Conservation (phyloP, 2,888 invertebrate species). For the Hemaris fuciformis region DNA sequence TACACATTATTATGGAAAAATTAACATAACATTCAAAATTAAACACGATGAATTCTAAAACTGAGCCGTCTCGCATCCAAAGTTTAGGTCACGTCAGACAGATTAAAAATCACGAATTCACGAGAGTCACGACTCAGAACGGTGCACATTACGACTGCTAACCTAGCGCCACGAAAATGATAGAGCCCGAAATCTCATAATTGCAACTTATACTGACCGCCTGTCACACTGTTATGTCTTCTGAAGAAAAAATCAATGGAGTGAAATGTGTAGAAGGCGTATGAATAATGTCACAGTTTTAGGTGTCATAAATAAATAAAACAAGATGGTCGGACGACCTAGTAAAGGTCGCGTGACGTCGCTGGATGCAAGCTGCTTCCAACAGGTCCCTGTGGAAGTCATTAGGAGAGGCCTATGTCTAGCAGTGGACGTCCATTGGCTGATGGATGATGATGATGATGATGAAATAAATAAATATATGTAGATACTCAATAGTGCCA, state of each 20-base stretch:
- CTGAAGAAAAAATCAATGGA: background rate
- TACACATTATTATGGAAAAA: no score
- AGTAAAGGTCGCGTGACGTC: no score
- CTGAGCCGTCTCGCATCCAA: background rate
- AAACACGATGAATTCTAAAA: background rate
- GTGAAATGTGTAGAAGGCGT: background rate
- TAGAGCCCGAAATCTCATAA: slow-evolving; percentile 59
- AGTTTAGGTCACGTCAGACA: slow-evolving; percentile 38
- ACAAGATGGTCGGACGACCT: no score
- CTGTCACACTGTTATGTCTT: slow-evolving; percentile 37
- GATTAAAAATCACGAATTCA: slow-evolving; percentile 53
- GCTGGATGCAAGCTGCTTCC: no score
- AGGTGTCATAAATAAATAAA: no score
- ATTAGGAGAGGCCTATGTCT: no score
- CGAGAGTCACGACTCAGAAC: slow-evolving; percentile 60
- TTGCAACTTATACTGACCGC: slow-evolving; percentile 40
- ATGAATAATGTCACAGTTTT: no score
- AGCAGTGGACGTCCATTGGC: no score
- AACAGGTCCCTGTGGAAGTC: no score
- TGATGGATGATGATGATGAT: no score
- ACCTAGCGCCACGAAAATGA: slow-evolving; percentile 59
- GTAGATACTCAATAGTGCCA: no score
- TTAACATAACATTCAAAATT: background rate
- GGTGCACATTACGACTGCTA: slow-evolving; percentile 49
- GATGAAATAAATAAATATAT: no score